Conservation (phyloP, 2,113 vertebrate genomes). For the Cisticola juncidis region DNA sequence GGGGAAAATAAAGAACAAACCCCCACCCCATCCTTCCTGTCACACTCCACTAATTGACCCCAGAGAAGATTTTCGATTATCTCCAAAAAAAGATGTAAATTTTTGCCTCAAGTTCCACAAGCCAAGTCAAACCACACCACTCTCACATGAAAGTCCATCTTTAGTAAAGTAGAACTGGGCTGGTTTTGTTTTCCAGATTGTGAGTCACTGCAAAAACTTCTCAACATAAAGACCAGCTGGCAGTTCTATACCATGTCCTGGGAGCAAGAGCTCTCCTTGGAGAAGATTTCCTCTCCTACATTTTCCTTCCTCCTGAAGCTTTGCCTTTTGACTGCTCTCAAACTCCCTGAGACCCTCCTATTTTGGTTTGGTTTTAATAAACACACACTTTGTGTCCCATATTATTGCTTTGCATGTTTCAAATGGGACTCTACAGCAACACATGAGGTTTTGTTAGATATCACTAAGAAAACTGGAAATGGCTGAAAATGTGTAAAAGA, state of each 20-base stretch:
- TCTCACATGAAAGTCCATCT: not conserved
- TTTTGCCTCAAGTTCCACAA: not conserved
- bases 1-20: accelerated
- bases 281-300: not conserved
- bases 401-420: not conserved
- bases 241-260: not conserved
- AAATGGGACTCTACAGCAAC: not conserved
- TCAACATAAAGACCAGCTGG: not conserved
- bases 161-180: not conserved
- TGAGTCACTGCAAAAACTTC: constrained; percentile 26
- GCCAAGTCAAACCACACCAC: not conserved
- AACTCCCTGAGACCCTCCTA: not conserved
- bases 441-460: not conserved
- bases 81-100: not conserved
- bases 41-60: not conserved
- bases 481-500: not conserved
- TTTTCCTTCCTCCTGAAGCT: not conserved
- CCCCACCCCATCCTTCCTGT: too few relatives aligned
- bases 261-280: not conserved
- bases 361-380: not conserved
- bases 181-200: not conserved
- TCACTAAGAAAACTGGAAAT: not conserved
- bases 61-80: not conserved
- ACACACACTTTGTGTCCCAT: not conserved
- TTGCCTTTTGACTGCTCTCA: not conserved